phyloP scores from a whole-genome alignment of 2,113 vertebrate species.

The Sterrhoptilus dennistouni region DNA sequence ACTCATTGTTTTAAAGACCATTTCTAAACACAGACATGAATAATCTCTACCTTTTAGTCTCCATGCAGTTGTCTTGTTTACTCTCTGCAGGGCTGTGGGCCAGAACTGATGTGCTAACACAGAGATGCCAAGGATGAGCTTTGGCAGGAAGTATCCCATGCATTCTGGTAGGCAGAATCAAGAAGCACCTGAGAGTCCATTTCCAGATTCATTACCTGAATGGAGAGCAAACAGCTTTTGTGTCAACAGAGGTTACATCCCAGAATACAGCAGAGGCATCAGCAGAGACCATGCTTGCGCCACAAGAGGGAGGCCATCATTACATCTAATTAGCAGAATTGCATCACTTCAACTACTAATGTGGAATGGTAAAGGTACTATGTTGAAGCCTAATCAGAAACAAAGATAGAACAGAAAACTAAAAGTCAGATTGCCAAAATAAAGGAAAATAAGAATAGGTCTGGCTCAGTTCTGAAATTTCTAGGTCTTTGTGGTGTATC shows the following conservation, averaged over 20 bases:
- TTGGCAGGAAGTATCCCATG: background rate
- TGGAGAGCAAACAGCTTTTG: background rate
- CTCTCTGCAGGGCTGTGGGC: background rate
- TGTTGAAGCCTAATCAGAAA: background rate
- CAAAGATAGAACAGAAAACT: background rate
- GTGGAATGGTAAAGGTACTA: background rate
- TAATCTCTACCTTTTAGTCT: background rate
- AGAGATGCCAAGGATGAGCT: background rate
- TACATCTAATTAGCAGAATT: background rate
- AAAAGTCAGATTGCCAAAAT: background rate
- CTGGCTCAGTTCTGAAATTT: background rate
- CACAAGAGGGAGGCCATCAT: background rate
- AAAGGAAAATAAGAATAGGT: background rate
- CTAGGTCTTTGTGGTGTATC: background rate
- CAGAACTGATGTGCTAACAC: background rate
- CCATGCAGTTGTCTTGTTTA: background rate
- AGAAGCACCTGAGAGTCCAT: background rate
- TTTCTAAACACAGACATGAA: accelerated
- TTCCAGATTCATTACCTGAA: background rate
- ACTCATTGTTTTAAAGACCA: background rate
- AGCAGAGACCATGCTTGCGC: background rate
- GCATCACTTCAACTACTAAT: background rate
- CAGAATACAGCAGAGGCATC: background rate
- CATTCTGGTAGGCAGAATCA: background rate
- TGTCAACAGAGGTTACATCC: background rate